phyloP scores from a whole-genome alignment of 2,113 vertebrate species.

The Rhea americana region DNA sequence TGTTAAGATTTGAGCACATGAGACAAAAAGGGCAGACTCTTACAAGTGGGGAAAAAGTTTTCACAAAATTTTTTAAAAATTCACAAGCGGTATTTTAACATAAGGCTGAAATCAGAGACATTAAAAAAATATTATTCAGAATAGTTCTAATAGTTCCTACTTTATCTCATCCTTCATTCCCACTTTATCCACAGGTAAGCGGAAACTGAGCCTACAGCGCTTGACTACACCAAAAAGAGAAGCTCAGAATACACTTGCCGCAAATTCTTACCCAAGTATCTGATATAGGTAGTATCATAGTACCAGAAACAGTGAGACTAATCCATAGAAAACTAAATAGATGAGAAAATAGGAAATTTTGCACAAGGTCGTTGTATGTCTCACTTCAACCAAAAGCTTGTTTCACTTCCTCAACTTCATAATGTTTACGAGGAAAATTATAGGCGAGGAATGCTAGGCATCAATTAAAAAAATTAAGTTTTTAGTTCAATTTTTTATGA shows the following conservation, averaged over 20 bases:
- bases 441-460: background rate
- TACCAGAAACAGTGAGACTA: background rate
- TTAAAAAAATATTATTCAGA: background rate
- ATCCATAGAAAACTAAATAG: background rate
- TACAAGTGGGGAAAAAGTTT: accelerated
- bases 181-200: background rate
- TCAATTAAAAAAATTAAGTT: accelerated
- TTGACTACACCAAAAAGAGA: background rate
- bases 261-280: background rate
- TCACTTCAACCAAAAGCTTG: background rate
- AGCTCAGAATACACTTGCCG: background rate
- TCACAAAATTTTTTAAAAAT: background rate
- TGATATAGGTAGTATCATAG: background rate
- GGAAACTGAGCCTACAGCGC: background rate
- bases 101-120: background rate
- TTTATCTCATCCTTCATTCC: background rate
- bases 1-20: background rate
- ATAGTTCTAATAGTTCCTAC: background rate
- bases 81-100: background rate
- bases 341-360: background rate
- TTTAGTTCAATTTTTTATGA: background rate
- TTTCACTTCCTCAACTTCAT: background rate
- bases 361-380: background rate
- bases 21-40: background rate
- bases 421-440: background rate